Base-by-base conservation (phyloP, 2,888 invertebrate genomes). In the Mimas tiliae region DNA sequence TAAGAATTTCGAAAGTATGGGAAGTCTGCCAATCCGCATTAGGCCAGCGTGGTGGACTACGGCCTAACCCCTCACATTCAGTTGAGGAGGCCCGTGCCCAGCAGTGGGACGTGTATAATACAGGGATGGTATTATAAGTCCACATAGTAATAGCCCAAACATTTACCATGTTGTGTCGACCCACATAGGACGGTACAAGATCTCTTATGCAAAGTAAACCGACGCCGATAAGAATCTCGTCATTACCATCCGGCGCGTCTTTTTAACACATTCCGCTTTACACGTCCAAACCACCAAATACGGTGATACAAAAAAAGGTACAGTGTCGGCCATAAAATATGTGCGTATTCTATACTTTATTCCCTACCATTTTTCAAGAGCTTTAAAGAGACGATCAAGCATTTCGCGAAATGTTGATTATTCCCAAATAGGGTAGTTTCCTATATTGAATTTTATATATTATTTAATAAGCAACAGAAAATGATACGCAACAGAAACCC, bases 201-300 rank as follows among this genome's bases (percentile, higher is more conserved):
- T 58, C 42, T 11, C 19, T 27, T 19, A 58, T 19, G 19, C 19
- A 58, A 38, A 58, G 19, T 38, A 58, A 38, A 38, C 16, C 34
- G 11, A 14, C 12, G 33, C 52, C 14, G 58, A 58, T 58, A 58
- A 42, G 38, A 14, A 58, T 58, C 58, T 58, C 58, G 38, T 55
- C 65, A 50, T 50, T 16, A 1, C 67, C 21, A 62, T 45, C 45
- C 45, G 45, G 47, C 42, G 33, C 11, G 64, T 34, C 65, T 33
- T 50, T 47, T 52, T 48, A 47, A 27, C 34, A 55, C 55, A 63
- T 38, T 16, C n/a, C 62, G 64, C 68, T 48, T n/a, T 68, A 64
- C 63, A 42, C 55, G 58, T 65, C 19, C 14, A 45, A 52, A 64
- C 42, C 19, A 42, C 42, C 19, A 19, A 16, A 58, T 42, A 58